Conservation (phyloP, 2,113 vertebrate species). For the Seriola aureovittata region DNA sequence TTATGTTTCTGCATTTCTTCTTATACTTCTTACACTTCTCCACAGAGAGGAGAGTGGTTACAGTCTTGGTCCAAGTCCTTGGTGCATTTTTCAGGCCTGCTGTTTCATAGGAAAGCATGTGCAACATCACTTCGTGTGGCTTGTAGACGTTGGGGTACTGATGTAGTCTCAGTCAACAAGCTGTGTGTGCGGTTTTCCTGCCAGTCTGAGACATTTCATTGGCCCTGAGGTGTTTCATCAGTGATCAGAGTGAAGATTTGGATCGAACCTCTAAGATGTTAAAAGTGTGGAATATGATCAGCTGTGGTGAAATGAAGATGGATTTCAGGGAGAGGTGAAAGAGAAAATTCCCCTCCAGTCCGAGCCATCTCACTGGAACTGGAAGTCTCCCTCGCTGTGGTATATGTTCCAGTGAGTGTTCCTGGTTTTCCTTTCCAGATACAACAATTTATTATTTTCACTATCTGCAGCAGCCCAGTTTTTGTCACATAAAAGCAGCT, state of each 20-base stretch:
- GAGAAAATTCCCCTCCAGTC: slow-evolving; percentile 38
- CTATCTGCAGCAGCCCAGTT: slow-evolving; percentile 39
- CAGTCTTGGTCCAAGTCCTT: no score
- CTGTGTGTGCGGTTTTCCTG: not conserved
- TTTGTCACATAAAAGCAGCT: slow-evolving; percentile 27
- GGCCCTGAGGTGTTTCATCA: not conserved
- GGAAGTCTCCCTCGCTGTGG: slow-evolving; percentile 39
- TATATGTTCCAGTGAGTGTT: slow-evolving; percentile 48
- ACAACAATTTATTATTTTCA: slow-evolving; percentile 44
- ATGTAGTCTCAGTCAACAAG: not conserved
- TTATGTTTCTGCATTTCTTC: not conserved
- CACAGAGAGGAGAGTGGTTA: no score
- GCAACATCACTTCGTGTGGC: not conserved
- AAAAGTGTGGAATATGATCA: slow-evolving; percentile 11
- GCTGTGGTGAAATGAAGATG: slow-evolving; percentile 11
- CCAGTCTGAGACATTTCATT: not conserved
- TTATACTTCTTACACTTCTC: not conserved
- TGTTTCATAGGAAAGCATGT: not conserved
- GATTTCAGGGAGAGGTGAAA: slow-evolving; percentile 16
- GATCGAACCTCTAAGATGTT: slow-evolving; percentile 22
- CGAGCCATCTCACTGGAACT: slow-evolving; percentile 15
- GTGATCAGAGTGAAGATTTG: not conserved
- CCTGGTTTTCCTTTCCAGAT: slow-evolving; percentile 55
- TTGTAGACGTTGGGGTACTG: not conserved
- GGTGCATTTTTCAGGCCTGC: not conserved